These are phyloP conservation scores for Diarsia mendica DNA, from an alignment of 2,888 invertebrate species.

Conservation along the genomic window DNA sequence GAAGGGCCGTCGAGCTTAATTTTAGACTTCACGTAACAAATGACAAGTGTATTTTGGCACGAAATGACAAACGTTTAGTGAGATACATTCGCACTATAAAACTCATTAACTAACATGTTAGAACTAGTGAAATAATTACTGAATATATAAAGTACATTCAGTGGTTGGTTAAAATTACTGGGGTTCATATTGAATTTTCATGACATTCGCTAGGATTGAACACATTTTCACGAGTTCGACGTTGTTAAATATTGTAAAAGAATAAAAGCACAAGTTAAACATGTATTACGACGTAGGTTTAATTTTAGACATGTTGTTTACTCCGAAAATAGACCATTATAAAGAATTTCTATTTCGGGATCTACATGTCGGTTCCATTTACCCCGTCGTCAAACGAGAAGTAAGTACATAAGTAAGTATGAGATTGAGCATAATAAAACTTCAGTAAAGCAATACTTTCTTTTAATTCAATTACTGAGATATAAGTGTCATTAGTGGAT, in stretches of 20 bases:
- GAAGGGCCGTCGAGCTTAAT: constrained; percentile 56
- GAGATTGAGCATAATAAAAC: constrained; percentile 23
- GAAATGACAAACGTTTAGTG: constrained; percentile 53
- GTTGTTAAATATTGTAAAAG: too few relatives aligned
- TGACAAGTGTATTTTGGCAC: constrained; percentile 52
- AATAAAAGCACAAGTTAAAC: constrained; percentile 2
- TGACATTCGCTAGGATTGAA: constrained; percentile 8
- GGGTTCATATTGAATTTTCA: constrained; percentile 28
- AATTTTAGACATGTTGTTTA: constrained; percentile 30
- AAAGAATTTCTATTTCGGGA: constrained; percentile 9
- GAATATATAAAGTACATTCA: constrained; percentile 12
- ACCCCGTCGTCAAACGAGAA: background rate
- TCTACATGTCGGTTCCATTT: background rate
- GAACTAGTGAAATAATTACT: constrained; percentile 28
- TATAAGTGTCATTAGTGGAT: constrained; percentile 43
- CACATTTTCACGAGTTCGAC: background rate
- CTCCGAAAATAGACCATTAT: constrained; percentile 8
- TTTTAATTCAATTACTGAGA: constrained; percentile 47
- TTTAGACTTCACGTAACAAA: constrained; percentile 57
- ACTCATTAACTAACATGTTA: constrained; percentile 47
- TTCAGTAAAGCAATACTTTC: background rate
- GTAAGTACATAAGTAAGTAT: background rate
- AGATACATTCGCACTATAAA: constrained; percentile 33
- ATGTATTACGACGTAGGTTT: background rate
- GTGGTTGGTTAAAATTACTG: constrained; percentile 13